These are phyloP conservation scores for Meloidogyne hapla DNA, from an alignment of 1,140 invertebrate genomes.

Conservation along the genomic window DNA sequence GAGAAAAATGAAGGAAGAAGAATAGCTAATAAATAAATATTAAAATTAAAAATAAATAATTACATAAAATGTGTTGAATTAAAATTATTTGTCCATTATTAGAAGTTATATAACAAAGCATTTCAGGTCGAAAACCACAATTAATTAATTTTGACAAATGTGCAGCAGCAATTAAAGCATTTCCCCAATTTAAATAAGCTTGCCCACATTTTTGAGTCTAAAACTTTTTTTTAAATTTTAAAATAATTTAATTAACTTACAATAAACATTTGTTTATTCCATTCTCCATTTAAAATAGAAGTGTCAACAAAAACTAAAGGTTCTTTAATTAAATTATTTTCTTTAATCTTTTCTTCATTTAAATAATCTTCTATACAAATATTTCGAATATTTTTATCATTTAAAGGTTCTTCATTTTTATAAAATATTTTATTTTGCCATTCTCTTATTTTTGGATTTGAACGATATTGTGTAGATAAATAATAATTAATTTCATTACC, in stretches of 20 bases:
- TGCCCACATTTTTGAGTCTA: not conserved
- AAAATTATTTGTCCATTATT: not conserved
- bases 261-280: constrained; percentile 7
- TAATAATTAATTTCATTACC: constrained; percentile 7
- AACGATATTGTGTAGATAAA: constrained; percentile 3
- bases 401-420: not conserved
- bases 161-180: constrained; percentile 1
- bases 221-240: not conserved
- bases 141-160: constrained; percentile 5
- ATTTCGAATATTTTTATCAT: constrained; percentile 4
- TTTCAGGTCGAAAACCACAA: not conserved
- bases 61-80: not conserved
- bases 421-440: constrained; percentile 9
- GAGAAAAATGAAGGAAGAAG: not conserved
- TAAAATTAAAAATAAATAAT: no score
- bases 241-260: not conserved
- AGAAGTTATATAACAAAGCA: not conserved
- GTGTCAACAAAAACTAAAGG: constrained; percentile 3
- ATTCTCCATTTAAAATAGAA: not conserved
- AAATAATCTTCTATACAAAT: not conserved
- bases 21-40: not conserved
- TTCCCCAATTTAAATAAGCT: not conserved
- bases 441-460: not conserved
- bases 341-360: not conserved
- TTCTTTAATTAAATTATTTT: constrained; percentile 8